These are phyloP conservation scores for Hirudo medicinalis DNA, from an alignment of 1,140 invertebrate genomes.

Conservation along the genomic window DNA sequence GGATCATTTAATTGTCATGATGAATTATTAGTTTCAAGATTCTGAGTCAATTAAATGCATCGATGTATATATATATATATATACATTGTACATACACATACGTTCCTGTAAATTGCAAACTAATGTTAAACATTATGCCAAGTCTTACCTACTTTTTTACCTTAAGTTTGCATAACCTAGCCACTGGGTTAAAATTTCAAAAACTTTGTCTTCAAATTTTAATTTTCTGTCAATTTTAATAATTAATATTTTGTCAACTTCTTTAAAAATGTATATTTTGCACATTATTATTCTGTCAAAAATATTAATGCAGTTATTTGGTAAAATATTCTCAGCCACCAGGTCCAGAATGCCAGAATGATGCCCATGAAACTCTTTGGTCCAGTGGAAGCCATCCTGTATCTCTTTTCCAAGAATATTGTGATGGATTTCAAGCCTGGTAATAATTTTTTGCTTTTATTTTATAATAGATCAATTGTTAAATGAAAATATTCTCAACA, in stretches of 20 bases:
- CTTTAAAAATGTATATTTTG: neutral
- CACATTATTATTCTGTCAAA: neutral
- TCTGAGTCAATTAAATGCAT: no score
- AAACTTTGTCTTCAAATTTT: neutral
- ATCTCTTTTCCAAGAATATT: slow-evolving; percentile 5
- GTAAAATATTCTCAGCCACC: neutral
- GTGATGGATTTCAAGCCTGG: slow-evolving; percentile 33
- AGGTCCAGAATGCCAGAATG: neutral
- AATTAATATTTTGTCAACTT: neutral
- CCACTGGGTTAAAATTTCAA: neutral
- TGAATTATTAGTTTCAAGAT: neutral
- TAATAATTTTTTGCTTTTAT: slow-evolving; percentile 19
- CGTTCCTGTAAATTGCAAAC: no score
- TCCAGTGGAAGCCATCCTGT: slow-evolving; percentile 1
- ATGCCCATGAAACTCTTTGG: neutral
- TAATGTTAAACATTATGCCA: no score
- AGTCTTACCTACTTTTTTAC: neutral
- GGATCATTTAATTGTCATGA: neutral
- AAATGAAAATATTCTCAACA: slow-evolving; percentile 19
- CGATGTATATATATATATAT: no score
- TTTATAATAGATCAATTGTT: slow-evolving; percentile 7
- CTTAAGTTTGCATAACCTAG: neutral
- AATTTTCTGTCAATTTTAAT: no score
- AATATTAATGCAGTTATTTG: neutral
- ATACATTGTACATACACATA: no score